These are phyloP conservation scores for Halcyon senegalensis DNA, from an alignment of 2,113 vertebrate genomes.

Conservation along the genomic window DNA sequence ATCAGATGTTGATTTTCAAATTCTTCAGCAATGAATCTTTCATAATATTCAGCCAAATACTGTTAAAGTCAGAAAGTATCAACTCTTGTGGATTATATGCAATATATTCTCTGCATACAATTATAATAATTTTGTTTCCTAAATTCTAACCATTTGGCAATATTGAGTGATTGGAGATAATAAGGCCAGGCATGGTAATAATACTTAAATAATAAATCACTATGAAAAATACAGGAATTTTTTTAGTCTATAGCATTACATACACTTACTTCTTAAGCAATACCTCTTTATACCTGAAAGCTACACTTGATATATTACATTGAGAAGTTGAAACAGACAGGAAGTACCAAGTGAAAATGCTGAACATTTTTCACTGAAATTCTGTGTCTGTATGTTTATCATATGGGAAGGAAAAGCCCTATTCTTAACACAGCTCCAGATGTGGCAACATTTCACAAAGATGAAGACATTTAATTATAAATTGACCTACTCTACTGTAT, in stretches of 20 bases:
- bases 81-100: neutral
- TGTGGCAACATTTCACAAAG: neutral
- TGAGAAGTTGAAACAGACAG: neutral
- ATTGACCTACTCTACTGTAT: neutral
- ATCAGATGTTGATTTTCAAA: neutral
- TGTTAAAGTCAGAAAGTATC: neutral
- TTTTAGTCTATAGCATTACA: neutral
- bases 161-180: neutral
- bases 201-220: neutral
- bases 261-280: neutral
- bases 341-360: neutral
- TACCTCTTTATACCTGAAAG: neutral
- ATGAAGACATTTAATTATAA: neutral
- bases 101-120: neutral
- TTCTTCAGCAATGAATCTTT: slow-evolving; percentile 17
- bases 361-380: neutral
- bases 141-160: neutral
- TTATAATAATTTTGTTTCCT: neutral
- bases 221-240: neutral
- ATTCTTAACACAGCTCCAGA: neutral
- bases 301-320: neutral
- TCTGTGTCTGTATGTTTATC: fast-evolving
- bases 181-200: neutral
- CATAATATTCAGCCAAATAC: neutral
- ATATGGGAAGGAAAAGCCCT: neutral